Conservation (phyloP, 2,888 invertebrate genomes). For the Pilophorus perplexus region DNA sequence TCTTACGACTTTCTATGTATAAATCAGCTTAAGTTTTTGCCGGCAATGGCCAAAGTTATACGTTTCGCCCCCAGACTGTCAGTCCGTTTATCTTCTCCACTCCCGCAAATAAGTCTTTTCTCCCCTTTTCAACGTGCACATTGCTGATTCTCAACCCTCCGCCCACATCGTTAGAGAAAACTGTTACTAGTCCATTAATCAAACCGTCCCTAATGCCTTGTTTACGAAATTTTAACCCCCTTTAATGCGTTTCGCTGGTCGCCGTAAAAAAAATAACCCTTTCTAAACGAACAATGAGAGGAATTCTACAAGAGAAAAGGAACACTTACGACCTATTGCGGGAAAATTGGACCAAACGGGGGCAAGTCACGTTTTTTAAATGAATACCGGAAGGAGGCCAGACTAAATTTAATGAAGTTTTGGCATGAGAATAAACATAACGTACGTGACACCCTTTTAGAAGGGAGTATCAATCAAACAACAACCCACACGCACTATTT, state of each 20-base stretch:
- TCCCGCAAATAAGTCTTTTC: neutral
- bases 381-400: no score
- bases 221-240: conserved; percentile 8
- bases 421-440: no score
- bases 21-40: conserved; percentile 42
- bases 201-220: conserved; percentile 18
- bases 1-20: conserved; percentile 21
- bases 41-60: conserved; percentile 40
- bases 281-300: no score
- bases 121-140: conserved; percentile 20
- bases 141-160: conserved; percentile 12
- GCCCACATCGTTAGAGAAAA: conserved; percentile 33
- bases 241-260: neutral
- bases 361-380: no score
- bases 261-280: no score
- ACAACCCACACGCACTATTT: no score
- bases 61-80: conserved; percentile 15
- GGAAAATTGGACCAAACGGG: no score
- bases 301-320: no score
- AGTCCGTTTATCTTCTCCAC: conserved; percentile 39
- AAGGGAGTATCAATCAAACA: no score
- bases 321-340: no score
- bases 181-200: conserved; percentile 34
- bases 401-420: no score
- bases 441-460: no score